Evolutionary conservation across 2,797 vertebrate species (phyloP).

Genomic region (Gallinago nigripennis): DNA sequence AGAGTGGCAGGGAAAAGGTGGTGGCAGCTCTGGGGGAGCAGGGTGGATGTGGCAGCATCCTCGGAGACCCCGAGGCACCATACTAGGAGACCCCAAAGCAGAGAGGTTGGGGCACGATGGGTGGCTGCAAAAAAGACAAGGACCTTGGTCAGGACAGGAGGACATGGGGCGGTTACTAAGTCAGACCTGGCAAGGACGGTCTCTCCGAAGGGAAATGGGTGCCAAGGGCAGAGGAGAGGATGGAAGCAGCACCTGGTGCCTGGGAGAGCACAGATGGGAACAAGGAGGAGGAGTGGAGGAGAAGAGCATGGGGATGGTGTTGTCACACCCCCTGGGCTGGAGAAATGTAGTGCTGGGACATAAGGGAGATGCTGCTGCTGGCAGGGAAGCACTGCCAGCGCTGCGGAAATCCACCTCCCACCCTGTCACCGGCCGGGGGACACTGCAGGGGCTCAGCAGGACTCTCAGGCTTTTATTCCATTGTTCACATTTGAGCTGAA

Average conservation of each 20-base stretch:
- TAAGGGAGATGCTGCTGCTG: background rate
- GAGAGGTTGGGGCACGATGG: background rate
- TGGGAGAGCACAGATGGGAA: background rate
- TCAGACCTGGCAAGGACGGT: background rate
- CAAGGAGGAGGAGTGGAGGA: background rate
- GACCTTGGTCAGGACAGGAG: background rate
- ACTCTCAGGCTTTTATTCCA: background rate
- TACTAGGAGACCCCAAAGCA: background rate
- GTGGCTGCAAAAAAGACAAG: background rate
- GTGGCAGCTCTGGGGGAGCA: background rate
- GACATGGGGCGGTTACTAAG: background rate
- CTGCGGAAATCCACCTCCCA: background rate
- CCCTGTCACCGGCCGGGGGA: background rate
- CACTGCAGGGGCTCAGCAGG: background rate
- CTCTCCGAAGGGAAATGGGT: background rate
- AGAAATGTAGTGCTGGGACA: background rate
- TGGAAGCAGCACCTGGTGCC: background rate
- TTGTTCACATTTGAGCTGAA: background rate
- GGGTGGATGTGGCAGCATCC: background rate
- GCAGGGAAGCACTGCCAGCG: background rate
- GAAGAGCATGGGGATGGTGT: accelerated
- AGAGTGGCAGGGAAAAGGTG: background rate
- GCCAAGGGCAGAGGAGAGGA: background rate
- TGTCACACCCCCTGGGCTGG: accelerated
- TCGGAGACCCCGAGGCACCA: background rate